Conservation (phyloP, 2,113 vertebrate species). For the Circaetus gallicus region DNA sequence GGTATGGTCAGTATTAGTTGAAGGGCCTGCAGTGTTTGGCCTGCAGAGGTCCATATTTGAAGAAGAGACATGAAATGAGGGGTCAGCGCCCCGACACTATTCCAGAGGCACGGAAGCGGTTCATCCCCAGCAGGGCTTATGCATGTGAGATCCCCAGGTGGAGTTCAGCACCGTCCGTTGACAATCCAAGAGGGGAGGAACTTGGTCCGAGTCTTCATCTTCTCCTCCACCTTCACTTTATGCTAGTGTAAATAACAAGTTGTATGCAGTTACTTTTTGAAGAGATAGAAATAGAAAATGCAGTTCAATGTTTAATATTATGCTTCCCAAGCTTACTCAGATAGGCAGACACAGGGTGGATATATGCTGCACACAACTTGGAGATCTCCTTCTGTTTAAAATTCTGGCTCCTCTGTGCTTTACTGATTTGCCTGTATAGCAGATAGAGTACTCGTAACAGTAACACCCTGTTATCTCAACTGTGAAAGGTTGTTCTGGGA, state of each 20-base stretch:
- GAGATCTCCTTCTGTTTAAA: neutral
- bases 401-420: neutral
- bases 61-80: neutral
- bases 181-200: neutral
- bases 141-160: neutral
- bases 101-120: neutral
- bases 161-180: neutral
- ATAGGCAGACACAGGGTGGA: neutral
- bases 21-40: neutral
- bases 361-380: neutral
- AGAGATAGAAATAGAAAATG: neutral
- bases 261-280: neutral
- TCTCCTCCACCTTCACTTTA: neutral
- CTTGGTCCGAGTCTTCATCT: neutral
- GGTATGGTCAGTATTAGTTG: neutral
- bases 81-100: neutral
- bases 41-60: neutral
- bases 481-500: neutral
- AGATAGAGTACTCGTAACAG: neutral
- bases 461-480: neutral
- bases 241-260: neutral
- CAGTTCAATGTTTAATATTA: neutral
- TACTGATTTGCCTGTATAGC: neutral
- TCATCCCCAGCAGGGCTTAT: neutral
- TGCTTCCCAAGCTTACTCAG: neutral